Evolutionary conservation across 2,113 vertebrate genomes (phyloP), one percentile per base, ranked within the genome.

Genomic region (Ceyx margarethae): DNA sequence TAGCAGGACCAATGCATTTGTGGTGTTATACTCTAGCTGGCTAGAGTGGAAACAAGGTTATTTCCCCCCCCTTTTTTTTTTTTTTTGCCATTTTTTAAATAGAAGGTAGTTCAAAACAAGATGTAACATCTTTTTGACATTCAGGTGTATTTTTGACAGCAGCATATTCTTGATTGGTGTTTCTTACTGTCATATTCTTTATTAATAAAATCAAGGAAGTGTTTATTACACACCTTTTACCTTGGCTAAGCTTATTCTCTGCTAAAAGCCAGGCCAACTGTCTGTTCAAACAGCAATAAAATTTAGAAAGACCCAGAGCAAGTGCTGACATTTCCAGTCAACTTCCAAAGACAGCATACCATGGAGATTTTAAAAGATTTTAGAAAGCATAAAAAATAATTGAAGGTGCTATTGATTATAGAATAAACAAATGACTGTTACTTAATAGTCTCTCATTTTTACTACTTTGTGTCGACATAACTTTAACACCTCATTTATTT

Each of bases 401-500:
- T 45, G 12, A 88, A 54, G 21, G 64, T 13, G 17, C 15, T 62
- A 0, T 10, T 83, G 23, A 46, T 71, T 58, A 37, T 13, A 46
- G 56, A 73, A 68, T 45, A 61, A 83, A 54, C 4, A 66, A 69
- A 69, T 58, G 31, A 10, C 26, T 54, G 29, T 73, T 56, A 50
- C 17, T 40, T 73, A n/a, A 28, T 9, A 69, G 5, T 56, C 5
- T 2, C 1, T 6, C 10, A 6, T 43, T 91, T 65, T 79, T 79
- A 13, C 22, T 68, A 22, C 4, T 72, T 82, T 57, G 5, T 48
- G 26, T 68, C 0, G 0, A 53, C 6, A 5, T 56, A 29, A 48
- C 23, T 12, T 46, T 86, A 60, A 43, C 5, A 51, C 7, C 5
- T 58, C 8, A 18, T 85, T 75, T 75, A 37, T 46, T 69, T 92